Base-by-base conservation (phyloP, 2,113 vertebrate genomes). In the Aegithalos caudatus region DNA sequence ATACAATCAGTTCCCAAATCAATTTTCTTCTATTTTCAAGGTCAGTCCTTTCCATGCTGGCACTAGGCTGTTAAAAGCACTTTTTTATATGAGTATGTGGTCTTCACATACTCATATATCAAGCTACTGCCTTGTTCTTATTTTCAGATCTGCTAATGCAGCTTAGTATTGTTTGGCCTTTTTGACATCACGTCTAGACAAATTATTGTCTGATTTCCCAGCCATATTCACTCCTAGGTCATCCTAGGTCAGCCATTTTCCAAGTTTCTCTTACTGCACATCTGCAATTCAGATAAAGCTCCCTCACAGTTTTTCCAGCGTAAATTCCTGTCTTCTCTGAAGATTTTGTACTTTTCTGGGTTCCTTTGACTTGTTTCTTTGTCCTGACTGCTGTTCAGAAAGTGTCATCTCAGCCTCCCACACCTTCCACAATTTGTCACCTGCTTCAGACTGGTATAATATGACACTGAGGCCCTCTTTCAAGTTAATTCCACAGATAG, bases 181-280 rank as follows among this genome's bases (percentile, higher is more conserved):
- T 97, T 87, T 81, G 73, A 94, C 86, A 87, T 72, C 28, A 81
- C 35, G 69, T 95, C 96, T 95, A 94, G 94, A 94, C 89, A 89
- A 95, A 92, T 81, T 76, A 47, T 81, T 95, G 81, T 87, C 81
- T 84, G 12, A 92, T 89, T 95, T 95, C 48, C 56, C 48, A 91
- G 48, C 65, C 48, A 20, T 72, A 37, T 86, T 92, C 70, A 76
- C 28, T 92, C 86, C 81, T 79, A 82, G 70, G 77, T 89, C 81
- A 54, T 74, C 27, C 73, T 51, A 58, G 69, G 67, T 89, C 53
- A 74, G 37, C 23, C 19, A 17, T 81, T 80, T 91, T 91, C 60
- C 37, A 89, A 57, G 28, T 67, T 61, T 54, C 47, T 94, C 51
- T 83, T 81, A 33, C 21, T 70, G 71, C 71, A 66, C 35, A 93